Evolutionary conservation across 2,113 vertebrate species (phyloP).

Genomic region (Xenopus laevis): DNA sequence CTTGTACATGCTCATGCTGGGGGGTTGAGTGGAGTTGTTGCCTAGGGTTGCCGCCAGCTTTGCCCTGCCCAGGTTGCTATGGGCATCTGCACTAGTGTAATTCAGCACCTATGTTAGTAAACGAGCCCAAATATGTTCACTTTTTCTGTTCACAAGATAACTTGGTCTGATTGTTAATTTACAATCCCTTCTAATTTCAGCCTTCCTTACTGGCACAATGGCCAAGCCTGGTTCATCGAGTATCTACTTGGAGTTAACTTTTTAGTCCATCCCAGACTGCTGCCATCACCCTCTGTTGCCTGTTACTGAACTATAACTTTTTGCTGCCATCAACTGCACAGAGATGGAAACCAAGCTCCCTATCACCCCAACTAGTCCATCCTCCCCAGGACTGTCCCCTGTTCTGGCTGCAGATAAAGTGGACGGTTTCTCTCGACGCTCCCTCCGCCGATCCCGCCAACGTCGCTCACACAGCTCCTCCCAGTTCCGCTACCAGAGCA

Average conservation of each 20-base stretch:
- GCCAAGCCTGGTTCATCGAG: constrained; percentile 46
- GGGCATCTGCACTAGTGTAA: too few species aligned
- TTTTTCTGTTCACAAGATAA: neutral
- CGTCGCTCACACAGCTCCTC: constrained; percentile 87
- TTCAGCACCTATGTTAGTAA: too few species aligned
- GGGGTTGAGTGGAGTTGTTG: too few species aligned
- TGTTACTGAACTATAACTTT: constrained; percentile 28
- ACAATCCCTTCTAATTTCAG: constrained; percentile 14
- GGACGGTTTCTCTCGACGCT: constrained; percentile 85
- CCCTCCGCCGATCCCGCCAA: constrained; percentile 83
- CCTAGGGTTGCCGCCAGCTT: too few species aligned
- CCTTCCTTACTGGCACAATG: constrained; percentile 40
- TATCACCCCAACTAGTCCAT: constrained; percentile 83
- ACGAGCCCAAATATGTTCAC: too few species aligned
- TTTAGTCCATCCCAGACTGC: constrained; percentile 44
- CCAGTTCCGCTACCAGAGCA: constrained; percentile 91
- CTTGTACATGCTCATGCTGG: too few species aligned
- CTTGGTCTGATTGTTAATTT: neutral
- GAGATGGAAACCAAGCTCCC: constrained; percentile 81
- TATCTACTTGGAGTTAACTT: constrained; percentile 26
- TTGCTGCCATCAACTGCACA: constrained; percentile 56
- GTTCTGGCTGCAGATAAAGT: constrained; percentile 89
- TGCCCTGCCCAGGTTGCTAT: too few species aligned
- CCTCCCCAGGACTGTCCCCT: constrained; percentile 81
- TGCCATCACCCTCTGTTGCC: constrained; percentile 6